Evolutionary conservation across 2,113 vertebrate species (phyloP).

Genomic region (Felis chaus): DNA sequence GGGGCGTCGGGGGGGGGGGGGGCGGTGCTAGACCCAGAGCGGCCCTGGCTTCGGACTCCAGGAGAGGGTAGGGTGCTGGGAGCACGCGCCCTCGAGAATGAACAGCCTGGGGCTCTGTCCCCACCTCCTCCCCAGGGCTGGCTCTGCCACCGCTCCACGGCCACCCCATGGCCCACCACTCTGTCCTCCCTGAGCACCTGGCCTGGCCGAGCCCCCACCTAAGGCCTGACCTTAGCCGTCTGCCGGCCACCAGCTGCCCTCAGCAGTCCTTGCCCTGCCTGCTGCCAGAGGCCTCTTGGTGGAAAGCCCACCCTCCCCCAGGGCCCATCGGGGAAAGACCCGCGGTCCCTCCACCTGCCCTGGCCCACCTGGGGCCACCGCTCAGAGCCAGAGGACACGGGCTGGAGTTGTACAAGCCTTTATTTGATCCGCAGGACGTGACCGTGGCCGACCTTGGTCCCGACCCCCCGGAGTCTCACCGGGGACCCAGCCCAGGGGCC

Average conservation of each 20-base stretch:
- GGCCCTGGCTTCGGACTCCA: neutral
- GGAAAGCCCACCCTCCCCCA: rapidly evolving
- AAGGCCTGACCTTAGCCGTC: neutral
- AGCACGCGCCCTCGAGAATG: rapidly evolving
- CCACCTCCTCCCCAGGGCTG: neutral
- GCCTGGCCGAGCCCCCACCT: neutral
- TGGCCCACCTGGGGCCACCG: neutral
- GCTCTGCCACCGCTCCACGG: rapidly evolving
- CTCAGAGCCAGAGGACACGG: neutral
- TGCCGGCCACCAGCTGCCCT: neutral
- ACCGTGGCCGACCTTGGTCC: neutral
- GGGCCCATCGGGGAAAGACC: neutral
- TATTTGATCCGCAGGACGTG: slow-evolving; percentile 24
- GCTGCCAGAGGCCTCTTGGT: neutral
- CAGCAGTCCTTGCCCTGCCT: neutral
- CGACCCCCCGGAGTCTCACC: neutral
- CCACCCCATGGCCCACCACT: neutral
- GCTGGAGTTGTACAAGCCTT: neutral
- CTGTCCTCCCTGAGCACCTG: neutral
- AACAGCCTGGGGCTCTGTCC: no score
- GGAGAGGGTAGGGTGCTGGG: no score
- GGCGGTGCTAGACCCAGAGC: neutral
- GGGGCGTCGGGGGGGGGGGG: neutral
- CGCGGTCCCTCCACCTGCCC: neutral
- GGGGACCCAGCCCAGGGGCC: slow-evolving; percentile 46